These are phyloP conservation scores for Nemoura dubitans DNA, from an alignment of 2,888 invertebrate genomes.

Conservation along the genomic window DNA sequence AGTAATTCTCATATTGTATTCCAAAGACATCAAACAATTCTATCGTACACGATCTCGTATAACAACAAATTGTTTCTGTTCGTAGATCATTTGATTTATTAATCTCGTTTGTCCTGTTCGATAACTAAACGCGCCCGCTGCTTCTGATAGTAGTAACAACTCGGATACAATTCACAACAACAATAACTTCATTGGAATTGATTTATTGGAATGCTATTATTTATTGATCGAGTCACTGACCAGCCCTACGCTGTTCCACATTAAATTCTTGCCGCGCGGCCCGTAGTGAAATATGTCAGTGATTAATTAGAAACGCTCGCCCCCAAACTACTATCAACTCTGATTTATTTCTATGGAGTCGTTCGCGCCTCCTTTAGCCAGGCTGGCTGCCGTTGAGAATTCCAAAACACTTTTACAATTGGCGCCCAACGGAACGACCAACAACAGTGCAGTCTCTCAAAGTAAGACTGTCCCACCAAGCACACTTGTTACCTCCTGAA, in stretches of 20 bases:
- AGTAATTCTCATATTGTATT: background rate
- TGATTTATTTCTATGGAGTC: background rate
- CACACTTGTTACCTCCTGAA: background rate
- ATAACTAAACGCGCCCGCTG: background rate
- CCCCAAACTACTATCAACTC: background rate
- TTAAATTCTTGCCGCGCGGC: background rate
- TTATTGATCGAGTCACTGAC: slow-evolving; percentile 24
- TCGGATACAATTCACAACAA: background rate
- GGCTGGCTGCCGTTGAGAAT: background rate
- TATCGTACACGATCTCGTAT: background rate
- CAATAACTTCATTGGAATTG: slow-evolving; percentile 19
- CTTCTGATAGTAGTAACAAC: background rate
- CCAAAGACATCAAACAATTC: background rate
- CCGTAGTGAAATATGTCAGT: background rate
- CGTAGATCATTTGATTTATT: background rate
- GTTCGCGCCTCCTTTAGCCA: background rate
- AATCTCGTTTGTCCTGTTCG: background rate
- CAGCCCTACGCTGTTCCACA: background rate
- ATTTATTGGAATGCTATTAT: slow-evolving; percentile 22
- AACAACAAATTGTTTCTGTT: background rate
- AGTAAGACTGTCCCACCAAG: background rate
- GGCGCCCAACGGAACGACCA: background rate
- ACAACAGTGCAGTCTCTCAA: background rate
- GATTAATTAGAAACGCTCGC: background rate
- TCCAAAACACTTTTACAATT: background rate